phyloP scores from a whole-genome alignment of 2,113 vertebrate species.

The Hyaena hyaena region DNA sequence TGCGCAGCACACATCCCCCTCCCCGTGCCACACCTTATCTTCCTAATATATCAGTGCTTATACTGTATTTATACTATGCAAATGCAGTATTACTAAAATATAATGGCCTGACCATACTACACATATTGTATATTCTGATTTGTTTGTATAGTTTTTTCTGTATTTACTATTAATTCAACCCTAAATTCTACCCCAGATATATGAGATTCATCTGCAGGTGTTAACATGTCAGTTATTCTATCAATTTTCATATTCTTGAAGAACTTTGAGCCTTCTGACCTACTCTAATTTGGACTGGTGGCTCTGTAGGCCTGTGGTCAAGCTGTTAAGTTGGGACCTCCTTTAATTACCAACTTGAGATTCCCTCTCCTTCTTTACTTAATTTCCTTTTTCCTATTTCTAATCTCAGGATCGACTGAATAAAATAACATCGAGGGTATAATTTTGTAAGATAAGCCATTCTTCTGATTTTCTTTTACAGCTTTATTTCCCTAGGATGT shows the following conservation, averaged over 20 bases:
- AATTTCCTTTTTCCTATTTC: background rate
- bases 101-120: background rate
- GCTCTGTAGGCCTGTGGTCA: background rate
- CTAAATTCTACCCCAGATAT: background rate
- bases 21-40: background rate
- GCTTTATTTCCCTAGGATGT: background rate
- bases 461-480: background rate
- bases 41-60: background rate
- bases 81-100: background rate
- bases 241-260: background rate
- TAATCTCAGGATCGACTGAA: background rate
- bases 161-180: background rate
- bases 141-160: background rate
- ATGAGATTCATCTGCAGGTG: background rate
- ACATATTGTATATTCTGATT: background rate
- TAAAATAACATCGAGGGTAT: background rate
- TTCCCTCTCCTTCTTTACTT: background rate
- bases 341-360: background rate
- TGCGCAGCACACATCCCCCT: fast-evolving
- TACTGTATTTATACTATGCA: background rate
- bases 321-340: background rate
- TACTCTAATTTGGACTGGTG: background rate
- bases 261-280: background rate
- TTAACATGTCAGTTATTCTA: background rate
- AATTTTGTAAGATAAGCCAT: background rate